Base-by-base conservation (phyloP, 2,797 vertebrate genomes). In the Sarcophilus harrisii region DNA sequence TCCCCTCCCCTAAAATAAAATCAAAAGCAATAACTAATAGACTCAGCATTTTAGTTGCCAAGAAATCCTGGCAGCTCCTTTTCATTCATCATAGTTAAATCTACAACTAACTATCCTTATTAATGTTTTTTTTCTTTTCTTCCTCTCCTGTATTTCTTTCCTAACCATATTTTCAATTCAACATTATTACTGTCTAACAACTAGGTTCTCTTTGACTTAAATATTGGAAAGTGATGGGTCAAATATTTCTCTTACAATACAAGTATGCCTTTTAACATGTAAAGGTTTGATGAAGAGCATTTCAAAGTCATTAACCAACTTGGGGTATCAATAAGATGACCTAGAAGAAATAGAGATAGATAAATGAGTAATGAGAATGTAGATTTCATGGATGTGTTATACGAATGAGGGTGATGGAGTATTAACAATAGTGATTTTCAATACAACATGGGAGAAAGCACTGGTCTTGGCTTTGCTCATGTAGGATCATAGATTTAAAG, bases 21-120 rank as follows among this genome's bases (percentile, higher is more conserved):
- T 96, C 95, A 97, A 58, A 97, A 98, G 92, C 92, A 96, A 91
- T 97, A 98, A 98, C 98, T 96, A 98, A 97, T 95, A 94, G 96
- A 93, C 96, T 97, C 62, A 93, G 97, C 93, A 96, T 58, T 96
- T 97, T 87, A 94, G 57, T 93, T 98, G 97, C 97, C 96, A 98
- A 94, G 13, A 45, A 96, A 92, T 97, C 58, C 95, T 96, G 94
- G 90, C 92, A 59, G 81, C 89, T 94, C 91, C 91, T 97, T 81
- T 91, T 96, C 95, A 92, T 94, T 98, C 97, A 21, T 55, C 30
- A 2, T 90, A 94, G 94, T 97, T 98, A 66, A 87, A 95, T 92
- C 94, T 95, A 66, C 45, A 96, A 90, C 94, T 94, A 97, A 93
- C 38, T 21, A 97, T 96, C 1, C 92, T 94, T 93, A 90, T 96